These are phyloP conservation scores for Apodemus sylvaticus DNA, from an alignment of 2,113 vertebrate genomes.

Conservation along the genomic window DNA sequence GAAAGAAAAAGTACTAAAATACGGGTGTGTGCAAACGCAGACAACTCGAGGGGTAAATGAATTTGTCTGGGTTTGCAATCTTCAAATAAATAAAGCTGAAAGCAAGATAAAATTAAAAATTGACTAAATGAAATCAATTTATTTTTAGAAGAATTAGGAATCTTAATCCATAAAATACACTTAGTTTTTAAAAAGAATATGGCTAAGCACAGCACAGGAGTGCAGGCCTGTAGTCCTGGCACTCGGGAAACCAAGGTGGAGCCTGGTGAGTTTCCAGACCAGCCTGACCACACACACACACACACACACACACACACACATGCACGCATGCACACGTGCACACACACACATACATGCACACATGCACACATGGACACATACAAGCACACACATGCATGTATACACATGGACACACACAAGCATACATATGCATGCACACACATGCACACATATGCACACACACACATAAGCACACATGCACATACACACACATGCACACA, in stretches of 20 bases:
- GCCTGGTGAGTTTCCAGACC: neutral
- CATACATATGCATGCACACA: no score
- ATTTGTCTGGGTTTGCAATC: neutral
- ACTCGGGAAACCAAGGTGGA: neutral
- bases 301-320: no score
- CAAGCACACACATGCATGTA: no score
- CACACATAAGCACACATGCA: neutral
- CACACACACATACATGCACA: no score
- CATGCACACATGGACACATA: no score
- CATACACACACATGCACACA: no score
- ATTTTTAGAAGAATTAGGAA: neutral
- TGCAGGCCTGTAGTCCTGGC: no score
- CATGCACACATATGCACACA: no score
- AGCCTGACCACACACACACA: neutral
- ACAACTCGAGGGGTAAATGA: neutral
- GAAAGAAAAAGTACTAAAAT: neutral
- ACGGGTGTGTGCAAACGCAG: neutral
- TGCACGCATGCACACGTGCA: no score
- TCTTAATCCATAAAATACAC: neutral
- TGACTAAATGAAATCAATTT: neutral
- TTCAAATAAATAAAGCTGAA: neutral
- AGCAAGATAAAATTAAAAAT: neutral
- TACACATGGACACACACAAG: no score
- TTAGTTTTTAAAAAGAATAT: neutral
- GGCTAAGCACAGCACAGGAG: neutral